Evolutionary conservation across 2,797 vertebrate species (phyloP).

Genomic region (Thamnophis elegans): DNA sequence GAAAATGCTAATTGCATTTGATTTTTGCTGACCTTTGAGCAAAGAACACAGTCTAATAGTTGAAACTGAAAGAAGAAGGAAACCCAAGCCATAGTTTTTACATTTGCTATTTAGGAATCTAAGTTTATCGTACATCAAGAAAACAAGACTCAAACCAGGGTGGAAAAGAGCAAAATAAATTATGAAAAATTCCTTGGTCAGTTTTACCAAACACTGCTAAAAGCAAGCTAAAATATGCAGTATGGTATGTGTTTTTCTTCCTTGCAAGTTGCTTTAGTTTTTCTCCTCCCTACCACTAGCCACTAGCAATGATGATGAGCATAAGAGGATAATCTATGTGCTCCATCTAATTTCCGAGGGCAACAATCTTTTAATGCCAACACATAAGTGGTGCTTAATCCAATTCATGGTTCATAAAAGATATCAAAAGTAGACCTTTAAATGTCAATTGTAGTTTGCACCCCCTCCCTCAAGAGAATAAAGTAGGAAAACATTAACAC

Average conservation of each 20-base stretch:
- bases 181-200: conserved; percentile 21
- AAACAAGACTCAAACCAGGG: conserved; percentile 23
- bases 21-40: background rate
- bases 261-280: background rate
- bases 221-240: conserved; percentile 13
- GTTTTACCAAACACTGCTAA: background rate
- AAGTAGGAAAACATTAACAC: conserved; percentile 15
- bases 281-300: background rate
- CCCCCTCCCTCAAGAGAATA: background rate
- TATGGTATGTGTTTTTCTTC: background rate
- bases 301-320: background rate
- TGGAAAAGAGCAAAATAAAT: background rate
- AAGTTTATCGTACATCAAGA: background rate
- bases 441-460: conserved; percentile 1
- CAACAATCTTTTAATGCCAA: conserved; percentile 3
- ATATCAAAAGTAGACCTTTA: background rate
- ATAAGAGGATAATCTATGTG: background rate
- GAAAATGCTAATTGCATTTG: conserved; percentile 1
- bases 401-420: background rate
- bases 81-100: background rate
- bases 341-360: background rate
- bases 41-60: conserved; percentile 5
- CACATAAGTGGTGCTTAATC: background rate
- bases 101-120: background rate
- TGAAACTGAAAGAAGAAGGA: conserved; percentile 19